Conservation (phyloP, 2,797 vertebrate genomes). For the Nyctibius grandis region DNA sequence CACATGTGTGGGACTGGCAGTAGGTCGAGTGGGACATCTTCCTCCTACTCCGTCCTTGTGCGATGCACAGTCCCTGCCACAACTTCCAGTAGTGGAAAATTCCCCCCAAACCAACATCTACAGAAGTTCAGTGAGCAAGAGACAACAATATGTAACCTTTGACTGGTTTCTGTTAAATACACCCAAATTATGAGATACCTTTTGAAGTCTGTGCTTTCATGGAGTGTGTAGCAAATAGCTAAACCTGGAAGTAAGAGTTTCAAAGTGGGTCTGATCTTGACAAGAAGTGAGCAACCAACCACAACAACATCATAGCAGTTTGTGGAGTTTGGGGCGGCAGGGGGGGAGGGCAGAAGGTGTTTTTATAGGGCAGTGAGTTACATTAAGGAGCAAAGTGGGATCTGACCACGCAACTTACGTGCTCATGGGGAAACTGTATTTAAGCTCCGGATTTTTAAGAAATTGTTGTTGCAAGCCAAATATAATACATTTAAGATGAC, state of each 20-base stretch:
- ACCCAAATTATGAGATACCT: background rate
- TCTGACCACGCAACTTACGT: rapidly evolving
- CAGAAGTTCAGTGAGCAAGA: background rate
- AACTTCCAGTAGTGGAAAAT: background rate
- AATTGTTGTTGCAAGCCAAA: background rate
- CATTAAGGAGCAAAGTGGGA: background rate
- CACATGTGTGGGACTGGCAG: background rate
- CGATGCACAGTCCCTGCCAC: background rate
- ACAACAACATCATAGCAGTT: background rate
- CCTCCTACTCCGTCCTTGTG: background rate
- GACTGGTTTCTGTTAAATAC: background rate
- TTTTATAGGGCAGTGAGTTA: background rate
- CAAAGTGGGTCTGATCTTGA: background rate
- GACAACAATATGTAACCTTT: background rate
- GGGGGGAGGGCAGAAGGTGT: background rate
- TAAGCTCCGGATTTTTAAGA: background rate
- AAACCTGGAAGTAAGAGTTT: background rate
- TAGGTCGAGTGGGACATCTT: background rate
- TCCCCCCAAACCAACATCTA: background rate
- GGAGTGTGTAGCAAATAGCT: background rate
- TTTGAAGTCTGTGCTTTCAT: background rate
- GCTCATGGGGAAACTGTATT: background rate
- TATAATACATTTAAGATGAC: background rate
- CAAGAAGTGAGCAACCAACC: rapidly evolving
- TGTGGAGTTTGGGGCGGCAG: background rate